Evolutionary conservation across 2,113 vertebrate species (phyloP), one percentile per base, ranked within the genome.

Genomic region (Pycnonotus jocosus): DNA sequence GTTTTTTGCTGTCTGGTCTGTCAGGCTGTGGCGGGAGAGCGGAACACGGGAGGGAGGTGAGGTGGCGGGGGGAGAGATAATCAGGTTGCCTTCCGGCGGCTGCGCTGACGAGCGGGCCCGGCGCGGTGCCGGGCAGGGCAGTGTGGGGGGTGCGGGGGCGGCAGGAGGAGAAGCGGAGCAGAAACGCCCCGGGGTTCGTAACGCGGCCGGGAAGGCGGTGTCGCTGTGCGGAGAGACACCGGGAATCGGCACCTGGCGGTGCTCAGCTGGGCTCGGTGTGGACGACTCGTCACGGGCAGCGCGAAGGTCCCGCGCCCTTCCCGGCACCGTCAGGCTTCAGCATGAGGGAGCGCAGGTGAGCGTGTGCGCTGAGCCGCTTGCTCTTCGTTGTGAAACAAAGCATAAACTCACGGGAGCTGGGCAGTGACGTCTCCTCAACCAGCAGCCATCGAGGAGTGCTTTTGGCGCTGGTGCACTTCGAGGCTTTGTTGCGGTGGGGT

Each of bases 71-170:
- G 50, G 12, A n/a, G 12, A 60, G 16, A 76, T 24, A 20, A 30
- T 6, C 2, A 1, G 4, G 0, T 28, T 15, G 8, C 47, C 3
- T 74, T 95, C 92, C 92, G 65, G 54, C 10, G 60, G 37, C 23
- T 0, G 14, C 3, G 2, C 1, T 1, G 3, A 4, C 1, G 0
- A 7, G 1, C 1, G 0, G 10, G 7, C 3, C 2, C 2, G 0
- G 9, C 6, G 5, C 8, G 0, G 12, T 27, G 0, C 3, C 0
- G 1, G 35, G 31, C 6, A 0, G 5, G 37, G 6, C 4, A 6
- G 7, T 2, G 44, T 1, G 56, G 8, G 15, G 5, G 44, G 13
- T 0, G 8, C 7, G 18, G 18, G 50, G 13, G 1, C 15, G 0
- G 1, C 23, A 0, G 44, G 4, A 6, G 17, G 44, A 14, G 37